Conservation (phyloP, 2,797 vertebrate species). For the Chelon labrosus region DNA sequence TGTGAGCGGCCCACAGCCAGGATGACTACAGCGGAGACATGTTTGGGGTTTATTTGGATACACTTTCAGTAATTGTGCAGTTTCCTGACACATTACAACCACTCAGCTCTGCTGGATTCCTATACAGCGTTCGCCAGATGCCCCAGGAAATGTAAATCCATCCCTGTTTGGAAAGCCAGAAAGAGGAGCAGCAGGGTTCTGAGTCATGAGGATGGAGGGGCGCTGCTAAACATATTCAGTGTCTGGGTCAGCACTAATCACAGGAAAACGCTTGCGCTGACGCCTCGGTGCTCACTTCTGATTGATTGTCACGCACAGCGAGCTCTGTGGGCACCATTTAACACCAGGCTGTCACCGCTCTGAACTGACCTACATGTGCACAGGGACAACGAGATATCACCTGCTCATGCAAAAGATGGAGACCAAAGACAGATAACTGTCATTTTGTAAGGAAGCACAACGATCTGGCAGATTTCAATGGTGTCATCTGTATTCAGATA, state of each 20-base stretch:
- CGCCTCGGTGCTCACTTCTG: constrained; percentile 2
- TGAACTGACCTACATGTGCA: background rate
- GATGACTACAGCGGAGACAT: background rate
- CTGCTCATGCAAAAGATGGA: too few relatives aligned
- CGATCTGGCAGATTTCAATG: too few relatives aligned
- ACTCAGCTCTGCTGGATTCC: too few relatives aligned
- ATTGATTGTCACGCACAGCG: constrained; percentile 13
- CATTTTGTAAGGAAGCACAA: too few relatives aligned
- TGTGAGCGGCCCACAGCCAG: too few relatives aligned
- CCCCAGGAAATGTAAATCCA: constrained; percentile 21
- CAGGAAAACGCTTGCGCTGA: constrained; percentile 15
- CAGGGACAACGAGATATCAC: too few relatives aligned
- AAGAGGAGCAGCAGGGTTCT: constrained; percentile 19
- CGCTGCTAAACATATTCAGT: constrained; percentile 14
- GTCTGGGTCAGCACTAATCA: constrained; percentile 23
- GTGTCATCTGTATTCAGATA: too few relatives aligned
- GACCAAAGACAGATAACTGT: too few relatives aligned
- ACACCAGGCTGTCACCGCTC: background rate
- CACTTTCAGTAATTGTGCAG: background rate
- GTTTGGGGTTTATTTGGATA: background rate
- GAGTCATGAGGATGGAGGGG: constrained; percentile 25
- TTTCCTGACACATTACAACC: background rate
- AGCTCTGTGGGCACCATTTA: constrained; percentile 5
- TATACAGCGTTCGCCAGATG: background rate
- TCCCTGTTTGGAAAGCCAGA: constrained; percentile 9